Evolutionary conservation across 2,888 invertebrate species (phyloP).

Genomic region (Leptogaster cylindrica): DNA sequence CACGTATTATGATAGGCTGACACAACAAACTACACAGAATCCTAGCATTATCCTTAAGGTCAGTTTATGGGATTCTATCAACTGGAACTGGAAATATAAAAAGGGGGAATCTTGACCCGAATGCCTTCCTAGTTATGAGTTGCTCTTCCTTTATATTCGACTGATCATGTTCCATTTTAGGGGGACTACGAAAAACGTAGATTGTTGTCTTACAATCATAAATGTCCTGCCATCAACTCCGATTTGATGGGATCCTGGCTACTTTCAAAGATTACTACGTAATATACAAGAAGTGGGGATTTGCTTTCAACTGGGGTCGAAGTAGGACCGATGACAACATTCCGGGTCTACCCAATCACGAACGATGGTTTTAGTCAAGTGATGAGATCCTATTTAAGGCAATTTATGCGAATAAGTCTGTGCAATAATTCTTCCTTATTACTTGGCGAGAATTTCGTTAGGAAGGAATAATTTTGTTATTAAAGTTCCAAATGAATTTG

Average conservation of each 20-base stretch:
- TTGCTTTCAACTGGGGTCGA: no score
- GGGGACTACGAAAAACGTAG: not conserved
- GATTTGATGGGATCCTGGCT: not conserved
- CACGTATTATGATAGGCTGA: not conserved
- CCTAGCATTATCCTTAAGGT: not conserved
- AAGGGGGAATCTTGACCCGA: no score
- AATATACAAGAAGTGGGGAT: no score
- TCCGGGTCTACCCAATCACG: no score
- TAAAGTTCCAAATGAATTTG: not conserved
- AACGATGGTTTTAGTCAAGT: no score
- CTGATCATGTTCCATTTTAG: not conserved
- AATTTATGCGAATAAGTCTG: not conserved
- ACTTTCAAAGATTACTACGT: not conserved
- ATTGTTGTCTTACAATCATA: not conserved
- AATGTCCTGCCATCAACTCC: not conserved
- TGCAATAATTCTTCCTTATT: slow-evolving; percentile 4
- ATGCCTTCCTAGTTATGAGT: no score
- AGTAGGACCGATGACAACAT: no score
- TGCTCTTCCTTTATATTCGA: no score
- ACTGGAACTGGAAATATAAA: no score
- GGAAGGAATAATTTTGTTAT: not conserved
- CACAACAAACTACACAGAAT: not conserved
- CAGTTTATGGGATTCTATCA: not conserved
- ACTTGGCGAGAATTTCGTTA: not conserved
- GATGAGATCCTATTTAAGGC: no score